phyloP scores from a whole-genome alignment of 30 jellyfish, hydroid and myxozoan genomes.

The Turritopsis dohrnii region DNA sequence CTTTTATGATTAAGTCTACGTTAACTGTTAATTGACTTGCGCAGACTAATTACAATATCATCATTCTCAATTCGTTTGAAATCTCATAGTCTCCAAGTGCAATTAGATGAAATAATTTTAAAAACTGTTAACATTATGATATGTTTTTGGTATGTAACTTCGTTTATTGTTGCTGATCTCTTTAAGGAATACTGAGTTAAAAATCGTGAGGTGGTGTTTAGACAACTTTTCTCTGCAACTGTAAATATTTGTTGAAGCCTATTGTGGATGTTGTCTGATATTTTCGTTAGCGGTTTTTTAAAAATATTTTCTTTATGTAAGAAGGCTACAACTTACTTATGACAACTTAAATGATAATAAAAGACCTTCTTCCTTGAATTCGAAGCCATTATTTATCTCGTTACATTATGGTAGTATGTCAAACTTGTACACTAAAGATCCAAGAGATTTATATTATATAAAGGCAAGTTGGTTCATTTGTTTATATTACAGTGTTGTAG shows the following conservation, averaged over 20 bases:
- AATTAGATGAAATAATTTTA: too few relatives aligned
- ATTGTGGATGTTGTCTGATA: not conserved
- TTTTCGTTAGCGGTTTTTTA: not conserved
- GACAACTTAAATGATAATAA: too few relatives aligned
- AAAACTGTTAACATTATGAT: too few relatives aligned
- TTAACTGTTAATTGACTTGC: too few relatives aligned
- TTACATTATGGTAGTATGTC: not conserved
- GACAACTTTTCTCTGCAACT: not conserved
- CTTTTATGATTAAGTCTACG: too few relatives aligned
- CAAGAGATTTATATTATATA: slow-evolving; percentile 7
- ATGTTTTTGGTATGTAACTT: too few relatives aligned
- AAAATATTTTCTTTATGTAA: too few relatives aligned
- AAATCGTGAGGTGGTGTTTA: not conserved
- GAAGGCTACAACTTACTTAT: not conserved
- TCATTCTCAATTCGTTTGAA: too few relatives aligned
- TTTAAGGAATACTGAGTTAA: too few relatives aligned
- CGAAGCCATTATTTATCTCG: not conserved
- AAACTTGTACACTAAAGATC: slow-evolving; percentile 13
- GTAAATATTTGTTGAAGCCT: not conserved
- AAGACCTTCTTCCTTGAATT: not conserved
- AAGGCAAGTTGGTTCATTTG: not conserved
- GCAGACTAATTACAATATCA: too few relatives aligned
- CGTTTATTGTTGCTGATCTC: too few relatives aligned
- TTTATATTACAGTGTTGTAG: not conserved
- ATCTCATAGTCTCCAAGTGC: too few relatives aligned